Conservation (phyloP, 1,140 invertebrate genomes). For the Trissolcus basalis region DNA sequence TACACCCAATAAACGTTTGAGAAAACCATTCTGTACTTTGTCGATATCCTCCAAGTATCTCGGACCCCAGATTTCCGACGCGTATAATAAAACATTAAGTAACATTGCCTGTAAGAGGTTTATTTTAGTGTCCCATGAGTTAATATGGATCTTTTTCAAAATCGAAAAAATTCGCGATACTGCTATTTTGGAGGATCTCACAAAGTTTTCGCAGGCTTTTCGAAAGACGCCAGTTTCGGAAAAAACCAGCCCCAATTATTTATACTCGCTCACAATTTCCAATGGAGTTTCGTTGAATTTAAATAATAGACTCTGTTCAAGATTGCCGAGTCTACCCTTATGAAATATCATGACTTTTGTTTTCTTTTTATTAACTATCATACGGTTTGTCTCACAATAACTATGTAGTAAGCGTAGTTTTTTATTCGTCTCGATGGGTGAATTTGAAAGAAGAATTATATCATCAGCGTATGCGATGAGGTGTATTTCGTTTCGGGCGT, state of each 20-base stretch:
- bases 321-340: neutral
- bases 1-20: neutral
- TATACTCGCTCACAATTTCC: conserved; percentile 10
- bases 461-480: neutral
- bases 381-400: conserved; percentile 3
- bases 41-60: conserved; percentile 4
- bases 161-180: neutral
- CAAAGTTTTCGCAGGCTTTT: neutral
- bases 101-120: conserved; percentile 5
- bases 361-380: conserved; percentile 10
- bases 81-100: conserved; percentile 8
- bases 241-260: conserved; percentile 4
- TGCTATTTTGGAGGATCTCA: conserved; percentile 5
- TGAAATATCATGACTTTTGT: conserved; percentile 6
- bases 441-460: neutral
- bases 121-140: conserved; percentile 5
- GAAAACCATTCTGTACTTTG: conserved; percentile 1
- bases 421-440: conserved; percentile 1
- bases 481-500: neutral
- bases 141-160: neutral
- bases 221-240: neutral
- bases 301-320: neutral
- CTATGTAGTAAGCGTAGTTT: conserved; percentile 1
- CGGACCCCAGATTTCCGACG: neutral
- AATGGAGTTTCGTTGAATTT: neutral